A percentile compares a stretch with the other conserved stretches of the same genome.
These are phyloP conservation scores for Arge pagana DNA, from an alignment of 2,888 invertebrate species.

Conservation along the genomic window DNA sequence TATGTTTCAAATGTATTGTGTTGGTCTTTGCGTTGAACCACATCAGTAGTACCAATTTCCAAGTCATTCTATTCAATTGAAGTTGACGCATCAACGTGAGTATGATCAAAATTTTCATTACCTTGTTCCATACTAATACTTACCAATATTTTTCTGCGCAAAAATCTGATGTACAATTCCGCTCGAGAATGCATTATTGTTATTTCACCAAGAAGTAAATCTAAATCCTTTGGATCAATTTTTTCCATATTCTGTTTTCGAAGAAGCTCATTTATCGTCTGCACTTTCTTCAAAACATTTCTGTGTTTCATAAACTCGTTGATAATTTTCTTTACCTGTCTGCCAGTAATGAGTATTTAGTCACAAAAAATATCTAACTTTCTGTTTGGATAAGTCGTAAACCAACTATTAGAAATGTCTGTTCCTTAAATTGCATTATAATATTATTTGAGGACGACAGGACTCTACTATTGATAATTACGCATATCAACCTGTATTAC, in stretches of 20 bases:
- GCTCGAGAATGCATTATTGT: slow-evolving; percentile 88
- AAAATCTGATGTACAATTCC: slow-evolving; percentile 89
- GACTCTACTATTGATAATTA: not conserved
- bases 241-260: slow-evolving; percentile 61
- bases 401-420: slow-evolving; percentile 3
- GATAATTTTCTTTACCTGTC: slow-evolving; percentile 66
- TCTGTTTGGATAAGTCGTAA: slow-evolving; percentile 4
- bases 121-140: too few species aligned
- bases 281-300: slow-evolving; percentile 67
- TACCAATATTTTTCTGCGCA: slow-evolving; percentile 76
- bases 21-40: slow-evolving; percentile 58
- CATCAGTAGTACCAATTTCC: slow-evolving; percentile 64
- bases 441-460: not conserved
- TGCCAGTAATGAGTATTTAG: slow-evolving; percentile 20
- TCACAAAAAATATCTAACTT: not conserved
- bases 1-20: slow-evolving; percentile 66
- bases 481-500: slow-evolving; percentile 54
- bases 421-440: not conserved
- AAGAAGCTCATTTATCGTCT: slow-evolving; percentile 66
- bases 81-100: too few species aligned
- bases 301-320: slow-evolving; percentile 75
- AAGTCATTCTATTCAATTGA: slow-evolving; percentile 67
- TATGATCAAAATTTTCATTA: too few species aligned
- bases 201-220: slow-evolving; percentile 86
- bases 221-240: slow-evolving; percentile 81